These are phyloP conservation scores for Coelinius sp. DNA, from an alignment of 2,888 invertebrate genomes.

Conservation along the genomic window DNA sequence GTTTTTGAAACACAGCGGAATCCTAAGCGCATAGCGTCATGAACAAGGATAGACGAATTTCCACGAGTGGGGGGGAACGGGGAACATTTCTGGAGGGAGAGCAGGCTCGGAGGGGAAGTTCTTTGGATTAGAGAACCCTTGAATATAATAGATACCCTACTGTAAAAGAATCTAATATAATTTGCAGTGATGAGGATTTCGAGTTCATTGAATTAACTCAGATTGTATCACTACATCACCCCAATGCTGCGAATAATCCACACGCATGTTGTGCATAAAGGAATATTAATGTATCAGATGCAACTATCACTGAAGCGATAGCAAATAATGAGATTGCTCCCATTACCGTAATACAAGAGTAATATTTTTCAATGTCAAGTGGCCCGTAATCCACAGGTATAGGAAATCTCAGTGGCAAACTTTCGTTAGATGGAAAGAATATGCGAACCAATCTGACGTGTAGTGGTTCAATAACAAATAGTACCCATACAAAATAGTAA, in stretches of 20 bases:
- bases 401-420: background rate
- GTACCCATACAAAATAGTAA: background rate
- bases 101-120: too few species aligned
- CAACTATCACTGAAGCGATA: background rate
- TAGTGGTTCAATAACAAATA: constrained; percentile 16
- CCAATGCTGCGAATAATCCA: constrained; percentile 30
- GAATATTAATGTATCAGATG: constrained; percentile 28
- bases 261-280: constrained; percentile 31
- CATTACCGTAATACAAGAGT: background rate
- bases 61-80: too few species aligned
- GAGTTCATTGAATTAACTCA: too few species aligned
- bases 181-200: too few species aligned
- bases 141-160: too few species aligned
- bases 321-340: background rate
- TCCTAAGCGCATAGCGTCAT: too few species aligned
- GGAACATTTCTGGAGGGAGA: too few species aligned
- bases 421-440: constrained; percentile 1
- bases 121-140: too few species aligned
- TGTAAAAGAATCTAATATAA: too few species aligned
- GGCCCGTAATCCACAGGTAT: constrained; percentile 19
- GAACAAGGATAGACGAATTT: too few species aligned
- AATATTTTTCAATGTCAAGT: constrained; percentile 14
- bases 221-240: constrained; percentile 13
- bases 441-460: background rate
- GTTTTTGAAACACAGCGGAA: too few species aligned